Evolutionary conservation across 2,113 vertebrate species (phyloP), one percentile per base, ranked within the genome.

Genomic region (Lepidiolamprologus cunningtoni): DNA sequence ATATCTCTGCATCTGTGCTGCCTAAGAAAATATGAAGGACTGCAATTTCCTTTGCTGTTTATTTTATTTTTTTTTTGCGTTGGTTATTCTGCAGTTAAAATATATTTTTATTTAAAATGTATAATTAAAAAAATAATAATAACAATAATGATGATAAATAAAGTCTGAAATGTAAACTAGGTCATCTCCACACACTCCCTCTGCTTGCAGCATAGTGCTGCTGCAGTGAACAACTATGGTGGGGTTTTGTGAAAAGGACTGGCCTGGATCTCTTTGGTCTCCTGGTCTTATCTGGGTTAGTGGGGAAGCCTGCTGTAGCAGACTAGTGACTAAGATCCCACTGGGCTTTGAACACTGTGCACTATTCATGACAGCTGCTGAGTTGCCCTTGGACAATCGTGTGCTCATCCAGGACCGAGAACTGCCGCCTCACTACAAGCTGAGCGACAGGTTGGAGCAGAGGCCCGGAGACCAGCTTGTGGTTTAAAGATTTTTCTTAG

Each of bases 231-330:
- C 81, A 76, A 26, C 13, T 21, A 71, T 17, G 21, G 79, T 58
- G 68, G 14, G 82, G 52, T 83, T 80, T 84, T 2, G 2, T 76
- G 12, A 86, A 81, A 86, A 85, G 81, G 52, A 80, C 12, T 80
- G 54, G 68, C 80, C 90, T 86, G 81, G 37, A 90, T 89, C 54
- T 68, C 47, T 85, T 87, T 45, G 55, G 86, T 92, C 71, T 89
- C 40, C 58, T 54, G 31, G 66, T 85, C 80, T 31, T 76, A 94
- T 90, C 85, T 91, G 91, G 91, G 93, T 93, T 85, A 93, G 84
- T 91, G 86, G 91, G 86, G 81, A 84, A 93, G 83, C 17, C 53
- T 87, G 85, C 50, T 80, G 63, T 6, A 16, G 84, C 23, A 71
- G 55, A 85, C 86, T 83, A 28, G 82, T 80, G 91, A 93, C 85